Base-by-base conservation (phyloP, 2,888 invertebrate genomes). In the Cephalotes varians region DNA sequence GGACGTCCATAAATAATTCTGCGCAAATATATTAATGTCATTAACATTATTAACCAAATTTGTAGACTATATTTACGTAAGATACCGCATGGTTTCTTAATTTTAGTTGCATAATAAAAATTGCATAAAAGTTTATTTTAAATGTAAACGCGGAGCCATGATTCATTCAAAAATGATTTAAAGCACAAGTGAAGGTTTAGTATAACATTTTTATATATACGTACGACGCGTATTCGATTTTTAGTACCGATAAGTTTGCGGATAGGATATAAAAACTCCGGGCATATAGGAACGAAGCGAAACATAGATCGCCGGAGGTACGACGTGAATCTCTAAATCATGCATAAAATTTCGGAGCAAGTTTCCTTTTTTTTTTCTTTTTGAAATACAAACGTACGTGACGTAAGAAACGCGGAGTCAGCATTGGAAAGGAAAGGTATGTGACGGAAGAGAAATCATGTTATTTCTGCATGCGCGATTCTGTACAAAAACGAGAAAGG, bases 201-300 rank as follows among this genome's bases (percentile, higher is more conserved):
- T 37, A 10, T 40, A 40, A 69, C 21, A 77, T 71, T 44, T 71
- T 47, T 58, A 56, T 54, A 21, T 18, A 4, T 40, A 40, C 40
- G 15, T 67, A 58, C n/a, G 25, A 56, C 6, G 31, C 5, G 21
- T n/a, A 44, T 47, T 79, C 56, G 56, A 47, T 21, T 79, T 56
- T 79, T 79, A 69, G 34, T 58, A n/a, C 25, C 77, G 71, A 71
- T 71, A 71, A 44, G 31, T 69, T 77, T 7, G 69, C 54, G 21
- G 12, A 34, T 34, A 67, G n/a, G 25, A 69, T 69, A 44, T 79
- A 74, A 67, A 65, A 40, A 44, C n/a, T 65, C 31, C 12, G 2
- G 56, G 15, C 5, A 21, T 34, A 51, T 37, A 49, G 44, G 7
- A 51, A 18, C 49, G 37, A 51, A 47, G 21, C 18, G 54, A 47